Evolutionary conservation across 2,113 vertebrate species (phyloP).

Genomic region (Sisor rabdophorus): DNA sequence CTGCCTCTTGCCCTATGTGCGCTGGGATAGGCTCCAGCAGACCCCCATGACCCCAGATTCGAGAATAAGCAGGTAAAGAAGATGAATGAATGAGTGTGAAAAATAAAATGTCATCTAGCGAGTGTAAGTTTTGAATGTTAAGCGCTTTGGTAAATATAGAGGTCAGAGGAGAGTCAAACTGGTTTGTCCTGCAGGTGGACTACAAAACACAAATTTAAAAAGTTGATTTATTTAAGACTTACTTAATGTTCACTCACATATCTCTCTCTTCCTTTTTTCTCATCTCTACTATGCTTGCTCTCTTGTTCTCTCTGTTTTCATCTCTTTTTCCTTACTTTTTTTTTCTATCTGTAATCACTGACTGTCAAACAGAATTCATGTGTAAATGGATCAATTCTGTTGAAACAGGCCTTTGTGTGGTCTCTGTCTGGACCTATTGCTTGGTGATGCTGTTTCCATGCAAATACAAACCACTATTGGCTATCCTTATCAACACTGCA

Average conservation of each 20-base stretch:
- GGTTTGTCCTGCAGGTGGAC: no score
- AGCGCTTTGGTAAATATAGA: neutral
- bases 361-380: neutral
- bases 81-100: no score
- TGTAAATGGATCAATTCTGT: neutral
- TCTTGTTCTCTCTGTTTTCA: neutral
- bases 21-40: no score
- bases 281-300: neutral
- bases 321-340: no score
- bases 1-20: no score
- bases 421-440: neutral
- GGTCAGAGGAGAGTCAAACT: neutral
- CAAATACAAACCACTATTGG: conserved; percentile 4
- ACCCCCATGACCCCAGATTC: no score
- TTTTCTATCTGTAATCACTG: neutral
- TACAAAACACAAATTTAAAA: no score
- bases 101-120: neutral
- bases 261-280: neutral
- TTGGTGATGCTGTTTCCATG: conserved; percentile 12
- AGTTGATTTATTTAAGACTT: no score
- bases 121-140: neutral
- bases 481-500: neutral
- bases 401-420: neutral
- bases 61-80: no score
- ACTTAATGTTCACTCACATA: no score